Evolutionary conservation across 92 coral and sea anemone genomes (phyloP).

Genomic region (Zoanthus gigantus): DNA sequence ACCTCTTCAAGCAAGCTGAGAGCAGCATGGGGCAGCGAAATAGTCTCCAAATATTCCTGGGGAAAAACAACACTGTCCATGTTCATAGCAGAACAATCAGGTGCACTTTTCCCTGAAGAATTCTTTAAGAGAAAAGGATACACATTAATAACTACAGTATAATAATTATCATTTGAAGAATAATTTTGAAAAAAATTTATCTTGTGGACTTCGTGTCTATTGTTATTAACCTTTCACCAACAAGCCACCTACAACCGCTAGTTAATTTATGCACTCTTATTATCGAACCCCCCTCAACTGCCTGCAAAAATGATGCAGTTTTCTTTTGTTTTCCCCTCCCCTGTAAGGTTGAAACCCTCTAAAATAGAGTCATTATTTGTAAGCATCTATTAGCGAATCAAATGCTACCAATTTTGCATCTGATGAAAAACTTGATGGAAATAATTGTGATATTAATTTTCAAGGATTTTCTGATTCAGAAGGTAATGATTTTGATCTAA

Average conservation of each 20-base stretch:
- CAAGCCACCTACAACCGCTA: neutral
- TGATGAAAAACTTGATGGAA: neutral
- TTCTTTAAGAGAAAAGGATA: neutral
- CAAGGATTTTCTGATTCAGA: constrained; percentile 2
- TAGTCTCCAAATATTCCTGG: constrained; percentile 15
- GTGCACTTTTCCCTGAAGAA: neutral
- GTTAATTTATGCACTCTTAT: constrained; percentile 2
- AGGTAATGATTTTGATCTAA: neutral
- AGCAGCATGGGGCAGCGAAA: constrained; percentile 77
- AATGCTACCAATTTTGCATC: neutral
- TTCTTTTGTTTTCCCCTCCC: constrained; percentile 4
- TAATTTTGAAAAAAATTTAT: no score
- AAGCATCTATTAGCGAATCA: neutral
- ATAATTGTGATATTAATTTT: neutral
- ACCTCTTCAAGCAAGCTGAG: constrained; percentile 76
- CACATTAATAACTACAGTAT: neutral
- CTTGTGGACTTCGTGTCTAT: no score
- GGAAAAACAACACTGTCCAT: neutral
- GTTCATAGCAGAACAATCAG: neutral
- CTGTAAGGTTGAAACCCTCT: neutral
- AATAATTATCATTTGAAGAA: neutral
- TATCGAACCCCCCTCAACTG: neutral
- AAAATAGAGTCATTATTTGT: neutral
- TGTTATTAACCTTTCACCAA: neutral
- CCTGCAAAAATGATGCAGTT: neutral